A percentile compares a stretch with the other conserved stretches of the same genome.
phyloP scores from a whole-genome alignment of 2,888 invertebrate genomes.

The Spodoptera littoralis region DNA sequence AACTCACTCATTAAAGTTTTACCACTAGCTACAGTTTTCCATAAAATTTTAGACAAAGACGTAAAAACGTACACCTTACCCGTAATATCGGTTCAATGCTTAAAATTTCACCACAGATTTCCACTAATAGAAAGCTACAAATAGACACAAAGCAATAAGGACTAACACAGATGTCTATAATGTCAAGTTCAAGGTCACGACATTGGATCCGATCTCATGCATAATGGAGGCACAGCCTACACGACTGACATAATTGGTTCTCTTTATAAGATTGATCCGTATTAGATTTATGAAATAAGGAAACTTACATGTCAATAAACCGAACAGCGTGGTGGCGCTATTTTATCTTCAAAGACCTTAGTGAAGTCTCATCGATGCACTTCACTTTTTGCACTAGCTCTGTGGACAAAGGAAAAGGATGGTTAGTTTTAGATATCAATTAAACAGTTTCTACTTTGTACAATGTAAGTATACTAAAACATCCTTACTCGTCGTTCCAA shows the following conservation, averaged over 20 bases:
- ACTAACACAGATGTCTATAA: conserved; percentile 10
- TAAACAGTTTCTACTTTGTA: too few relatives aligned
- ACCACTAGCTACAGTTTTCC: too few relatives aligned
- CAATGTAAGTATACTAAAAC: too few relatives aligned
- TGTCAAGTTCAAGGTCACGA: conserved; percentile 54
- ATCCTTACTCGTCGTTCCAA: too few relatives aligned
- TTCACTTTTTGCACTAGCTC: conserved; percentile 70
- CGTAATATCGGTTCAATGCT: too few relatives aligned
- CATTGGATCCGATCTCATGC: conserved; percentile 37
- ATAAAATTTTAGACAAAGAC: too few relatives aligned
- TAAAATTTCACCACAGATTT: too few relatives aligned
- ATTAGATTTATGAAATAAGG: conserved; percentile 3
- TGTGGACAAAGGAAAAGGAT: conserved; percentile 66
- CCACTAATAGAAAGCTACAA: background rate
- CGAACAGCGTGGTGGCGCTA: conserved; percentile 80
- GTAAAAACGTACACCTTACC: too few relatives aligned
- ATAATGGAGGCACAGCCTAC: conserved; percentile 41
- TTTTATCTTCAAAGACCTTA: conserved; percentile 66
- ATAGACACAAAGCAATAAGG: background rate
- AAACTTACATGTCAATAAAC: conserved; percentile 78
- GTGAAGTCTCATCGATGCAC: conserved; percentile 80
- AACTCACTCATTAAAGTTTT: too few relatives aligned
- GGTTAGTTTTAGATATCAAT: conserved; percentile 8
- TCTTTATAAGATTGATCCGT: conserved; percentile 15
- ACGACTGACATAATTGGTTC: conserved; percentile 24